phyloP scores from a whole-genome alignment of 2,888 invertebrate species.

The Lobophora halterata region DNA sequence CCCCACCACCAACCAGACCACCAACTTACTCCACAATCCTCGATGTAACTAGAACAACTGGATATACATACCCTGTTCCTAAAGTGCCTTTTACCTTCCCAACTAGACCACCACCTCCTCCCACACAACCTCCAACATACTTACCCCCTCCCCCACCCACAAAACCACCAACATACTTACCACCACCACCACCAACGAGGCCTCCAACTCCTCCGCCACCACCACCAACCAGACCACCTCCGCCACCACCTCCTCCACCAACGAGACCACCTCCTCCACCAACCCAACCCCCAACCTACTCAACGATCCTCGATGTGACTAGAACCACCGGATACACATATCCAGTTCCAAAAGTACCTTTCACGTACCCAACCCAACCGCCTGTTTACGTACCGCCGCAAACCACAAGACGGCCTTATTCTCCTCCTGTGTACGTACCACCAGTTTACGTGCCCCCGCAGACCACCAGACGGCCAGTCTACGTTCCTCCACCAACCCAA shows the following conservation, averaged over 20 bases:
- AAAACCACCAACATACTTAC: constrained; percentile 32
- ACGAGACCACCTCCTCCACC: constrained; percentile 32
- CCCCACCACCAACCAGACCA: constrained; percentile 32
- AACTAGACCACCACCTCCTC: constrained; percentile 27
- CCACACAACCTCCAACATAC: too few relatives aligned
- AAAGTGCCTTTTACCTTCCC: constrained; percentile 50
- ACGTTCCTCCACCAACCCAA: constrained; percentile 36
- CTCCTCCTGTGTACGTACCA: constrained; percentile 31
- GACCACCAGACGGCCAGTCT: constrained; percentile 28
- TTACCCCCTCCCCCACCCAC: too few relatives aligned
- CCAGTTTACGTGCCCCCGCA: constrained; percentile 35
- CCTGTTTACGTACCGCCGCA: constrained; percentile 16
- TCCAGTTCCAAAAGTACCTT: constrained; percentile 47
- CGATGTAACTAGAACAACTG: constrained; percentile 43
- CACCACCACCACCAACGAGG: constrained; percentile 26
- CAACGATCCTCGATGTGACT: constrained; percentile 32
- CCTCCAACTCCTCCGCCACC: constrained; percentile 32
- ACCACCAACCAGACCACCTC: constrained; percentile 30
- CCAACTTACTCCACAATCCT: constrained; percentile 37
- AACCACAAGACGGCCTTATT: constrained; percentile 23
- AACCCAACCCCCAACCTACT: constrained; percentile 34
- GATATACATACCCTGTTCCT: constrained; percentile 52
- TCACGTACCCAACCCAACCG: constrained; percentile 44
- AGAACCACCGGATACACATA: constrained; percentile 55
- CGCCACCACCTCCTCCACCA: constrained; percentile 21